Evolutionary conservation across 2,113 vertebrate genomes (phyloP), one percentile per base, ranked within the genome.

Genomic region (Ameiurus melas): DNA sequence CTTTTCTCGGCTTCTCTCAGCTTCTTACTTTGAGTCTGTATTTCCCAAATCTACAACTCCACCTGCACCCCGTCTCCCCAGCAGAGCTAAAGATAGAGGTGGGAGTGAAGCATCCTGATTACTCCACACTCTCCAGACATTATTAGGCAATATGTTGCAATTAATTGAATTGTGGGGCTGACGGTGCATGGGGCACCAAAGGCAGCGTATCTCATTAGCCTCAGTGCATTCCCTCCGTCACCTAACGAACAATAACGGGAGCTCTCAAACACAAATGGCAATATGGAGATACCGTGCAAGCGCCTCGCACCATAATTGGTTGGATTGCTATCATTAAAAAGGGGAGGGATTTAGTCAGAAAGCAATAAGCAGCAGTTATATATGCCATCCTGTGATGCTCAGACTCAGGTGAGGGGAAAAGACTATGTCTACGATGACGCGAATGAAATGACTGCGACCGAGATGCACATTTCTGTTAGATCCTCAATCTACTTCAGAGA

Each of bases 231-330:
- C 90, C 85, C 77, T 90, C 81, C 88, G 88, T 92, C 91, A 93
- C 91, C 94, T 94, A 95, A 94, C 94, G 93, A 95, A 94, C 93
- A 93, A 94, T 94, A 94, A 94, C 92, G 93, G 93, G 93, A 86
- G 90, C 90, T 92, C 86, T 85, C 91, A 36, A 30, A 93, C 85
- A 92, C 88, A 93, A 94, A 93, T 89, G 93, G 33, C 91, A 92
- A 91, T 92, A 91, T 83, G 25, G 91, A 93, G 92, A 92, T 91
- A 85, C 91, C 89, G 93, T 89, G 89, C 92, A 88, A 92, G 90
- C 90, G 90, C 90, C 92, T 90, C 77, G 30, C 82, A 68, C 91
- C 84, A 88, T 94, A 94, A 95, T 93, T 93, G 93, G 89, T 91
- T 91, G 88, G 87, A 91, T 90, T 90, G 83, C 85, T 92, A 91